Conservation (phyloP, 2,888 invertebrate genomes). For the Alviniconcha strummeri region DNA sequence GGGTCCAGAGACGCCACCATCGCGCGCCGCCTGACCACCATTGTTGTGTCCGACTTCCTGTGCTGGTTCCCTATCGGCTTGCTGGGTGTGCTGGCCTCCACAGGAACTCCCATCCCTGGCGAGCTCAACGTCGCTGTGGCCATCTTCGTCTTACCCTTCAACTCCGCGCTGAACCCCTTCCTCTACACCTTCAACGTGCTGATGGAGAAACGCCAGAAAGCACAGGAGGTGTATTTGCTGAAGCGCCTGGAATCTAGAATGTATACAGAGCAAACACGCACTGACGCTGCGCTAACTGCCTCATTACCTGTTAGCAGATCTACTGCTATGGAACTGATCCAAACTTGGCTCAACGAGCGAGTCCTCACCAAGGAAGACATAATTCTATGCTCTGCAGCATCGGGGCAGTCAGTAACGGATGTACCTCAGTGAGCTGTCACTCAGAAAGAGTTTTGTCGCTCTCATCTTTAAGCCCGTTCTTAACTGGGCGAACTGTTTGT, state of each 20-base stretch:
- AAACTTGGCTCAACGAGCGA: too few relatives aligned
- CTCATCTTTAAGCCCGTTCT: too few relatives aligned
- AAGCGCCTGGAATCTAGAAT: background rate
- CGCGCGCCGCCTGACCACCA: conserved; percentile 26
- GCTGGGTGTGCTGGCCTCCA: background rate
- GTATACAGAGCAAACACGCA: too few relatives aligned
- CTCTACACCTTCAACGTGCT: conserved; percentile 22
- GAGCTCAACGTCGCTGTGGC: conserved; percentile 7
- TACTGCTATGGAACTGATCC: too few relatives aligned
- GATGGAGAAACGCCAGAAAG: conserved; percentile 15
- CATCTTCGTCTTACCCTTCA: conserved; percentile 13
- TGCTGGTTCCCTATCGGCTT: conserved; percentile 19
- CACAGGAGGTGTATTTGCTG: background rate
- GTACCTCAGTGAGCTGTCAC: too few relatives aligned
- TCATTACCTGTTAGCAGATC: too few relatives aligned
- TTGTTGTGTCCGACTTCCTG: conserved; percentile 16
- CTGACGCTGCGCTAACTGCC: too few relatives aligned
- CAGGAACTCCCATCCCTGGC: background rate
- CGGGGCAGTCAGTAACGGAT: too few relatives aligned
- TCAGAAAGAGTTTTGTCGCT: too few relatives aligned
- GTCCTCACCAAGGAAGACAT: too few relatives aligned
- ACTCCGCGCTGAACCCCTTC: conserved; percentile 18
- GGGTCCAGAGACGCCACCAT: conserved; percentile 6
- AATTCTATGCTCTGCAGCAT: too few relatives aligned
- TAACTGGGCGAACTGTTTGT: too few relatives aligned